Base-by-base conservation (phyloP, 2,888 invertebrate genomes). In the Drosophila fulvimacula region DNA sequence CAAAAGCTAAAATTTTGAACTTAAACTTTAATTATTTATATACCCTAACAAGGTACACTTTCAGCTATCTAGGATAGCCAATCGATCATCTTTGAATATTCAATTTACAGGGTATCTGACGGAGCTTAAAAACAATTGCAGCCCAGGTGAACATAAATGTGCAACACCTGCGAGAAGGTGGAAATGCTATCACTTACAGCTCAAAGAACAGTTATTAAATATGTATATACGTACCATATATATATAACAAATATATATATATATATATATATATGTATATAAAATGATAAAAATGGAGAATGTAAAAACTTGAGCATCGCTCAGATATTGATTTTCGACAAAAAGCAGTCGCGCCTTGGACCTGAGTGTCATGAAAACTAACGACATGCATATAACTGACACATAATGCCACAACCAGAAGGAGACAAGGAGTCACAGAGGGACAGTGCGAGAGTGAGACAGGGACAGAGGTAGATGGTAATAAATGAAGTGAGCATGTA, bases 321-420 rank as follows among this genome's bases (percentile, higher is more conserved):
- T 39, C 59, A 48, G 51, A 49, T 88, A 82, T 82, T 73, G 88
- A 82, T 82, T 82, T 88, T 73, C 82, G 69, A 73, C 73, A 82
- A 76, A 76, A 69, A 57, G 59, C 46, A 59, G 46, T n/a, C 39
- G 51, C 32, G 53, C 48, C 65, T 48, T 55, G 70, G 59, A 59
- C 72, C 53, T 67, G 69, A 79, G 70, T 81, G 88, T 63, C 81
- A 82, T 88, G 81, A 88, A 72, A 83, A 83, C 88, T 86, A 88
- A 83, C 88, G 88, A 76, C 83, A 88, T 88, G 83, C 88, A 83
- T 79, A 85, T 71, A 82, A 73, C 75, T 82, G 88, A 80, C 80
- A 80, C 62, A 77, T 71, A 79, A 82, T 73, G 75, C 71, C 73
- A 73, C 41, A 63, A 42, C 21, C 53, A 44, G 27, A 19, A 11